Conservation (phyloP, 2,113 vertebrate species). For the Myrmophylax atrothorax region DNA sequence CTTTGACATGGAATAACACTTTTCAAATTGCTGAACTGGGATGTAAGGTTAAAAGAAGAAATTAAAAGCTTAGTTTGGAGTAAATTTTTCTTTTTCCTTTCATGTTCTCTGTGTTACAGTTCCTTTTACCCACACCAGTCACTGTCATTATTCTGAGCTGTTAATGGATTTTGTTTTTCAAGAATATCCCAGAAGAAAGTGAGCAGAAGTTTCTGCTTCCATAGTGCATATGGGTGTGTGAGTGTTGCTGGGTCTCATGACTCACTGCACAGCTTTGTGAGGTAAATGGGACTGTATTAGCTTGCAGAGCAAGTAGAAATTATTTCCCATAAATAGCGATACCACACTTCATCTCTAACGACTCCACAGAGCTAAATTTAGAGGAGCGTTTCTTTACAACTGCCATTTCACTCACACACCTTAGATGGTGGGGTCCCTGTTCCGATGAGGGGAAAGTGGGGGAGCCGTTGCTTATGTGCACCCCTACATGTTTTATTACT, state of each 20-base stretch:
- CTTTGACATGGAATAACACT: not conserved
- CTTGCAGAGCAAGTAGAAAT: not conserved
- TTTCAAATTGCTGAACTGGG: not conserved
- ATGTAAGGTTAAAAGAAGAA: not conserved
- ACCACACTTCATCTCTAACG: not conserved
- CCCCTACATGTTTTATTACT: not conserved
- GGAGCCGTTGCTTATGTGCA: not conserved
- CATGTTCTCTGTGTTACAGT: not conserved
- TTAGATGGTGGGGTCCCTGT: not conserved
- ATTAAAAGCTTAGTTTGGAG: not conserved
- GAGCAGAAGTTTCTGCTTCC: slow-evolving; percentile 22
- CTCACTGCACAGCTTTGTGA: slow-evolving; percentile 17
- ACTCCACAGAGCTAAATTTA: slow-evolving; percentile 22
- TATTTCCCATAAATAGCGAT: slow-evolving; percentile 42
- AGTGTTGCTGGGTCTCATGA: slow-evolving; percentile 1
- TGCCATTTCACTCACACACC: not conserved
- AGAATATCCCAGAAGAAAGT: not conserved
- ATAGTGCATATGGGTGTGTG: not conserved
- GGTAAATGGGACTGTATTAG: not conserved
- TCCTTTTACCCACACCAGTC: not conserved
- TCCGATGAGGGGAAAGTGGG: not conserved
- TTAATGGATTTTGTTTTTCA: not conserved
- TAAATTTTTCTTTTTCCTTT: not conserved
- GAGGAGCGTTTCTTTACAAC: not conserved
- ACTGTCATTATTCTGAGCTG: not conserved